Conservation (phyloP, 2,113 vertebrate species). For the Ammospiza caudacuta region DNA sequence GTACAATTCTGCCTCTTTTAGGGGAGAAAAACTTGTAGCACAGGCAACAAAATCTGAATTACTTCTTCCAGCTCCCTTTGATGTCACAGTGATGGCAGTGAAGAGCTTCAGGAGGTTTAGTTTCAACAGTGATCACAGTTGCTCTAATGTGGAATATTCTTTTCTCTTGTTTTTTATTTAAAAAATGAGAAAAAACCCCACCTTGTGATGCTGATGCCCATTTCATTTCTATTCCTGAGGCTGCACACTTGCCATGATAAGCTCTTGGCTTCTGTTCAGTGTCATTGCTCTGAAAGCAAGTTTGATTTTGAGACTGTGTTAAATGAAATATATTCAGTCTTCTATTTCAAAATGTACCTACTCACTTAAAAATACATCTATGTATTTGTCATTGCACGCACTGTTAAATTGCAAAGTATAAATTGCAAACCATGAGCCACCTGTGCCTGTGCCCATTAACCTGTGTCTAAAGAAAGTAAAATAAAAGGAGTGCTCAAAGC, state of each 20-base stretch:
- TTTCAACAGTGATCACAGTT: conserved; percentile 11
- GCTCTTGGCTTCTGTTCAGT: not conserved
- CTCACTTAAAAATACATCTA: not conserved
- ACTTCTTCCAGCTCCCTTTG: not conserved
- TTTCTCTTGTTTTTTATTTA: not conserved
- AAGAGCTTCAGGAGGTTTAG: not conserved
- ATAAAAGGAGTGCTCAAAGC: not conserved
- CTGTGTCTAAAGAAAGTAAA: not conserved
- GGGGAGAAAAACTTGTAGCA: not conserved
- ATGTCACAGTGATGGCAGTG: not conserved
- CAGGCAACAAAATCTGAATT: not conserved
- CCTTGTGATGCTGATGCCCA: not conserved
- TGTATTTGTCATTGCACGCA: not conserved
- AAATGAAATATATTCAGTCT: not conserved
- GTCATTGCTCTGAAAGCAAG: not conserved
- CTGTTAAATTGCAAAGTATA: not conserved
- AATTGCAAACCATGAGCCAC: not conserved
- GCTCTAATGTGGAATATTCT: not conserved
- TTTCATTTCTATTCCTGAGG: not conserved
- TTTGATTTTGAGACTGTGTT: not conserved
- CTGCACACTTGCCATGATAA: not conserved
- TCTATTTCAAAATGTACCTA: not conserved
- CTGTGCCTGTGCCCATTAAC: not conserved
- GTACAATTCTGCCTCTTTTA: not conserved
- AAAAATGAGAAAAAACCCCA: not conserved